Evolutionary conservation across 2,888 invertebrate species (phyloP).

Genomic region (Hirtodrosophila cameraria): DNA sequence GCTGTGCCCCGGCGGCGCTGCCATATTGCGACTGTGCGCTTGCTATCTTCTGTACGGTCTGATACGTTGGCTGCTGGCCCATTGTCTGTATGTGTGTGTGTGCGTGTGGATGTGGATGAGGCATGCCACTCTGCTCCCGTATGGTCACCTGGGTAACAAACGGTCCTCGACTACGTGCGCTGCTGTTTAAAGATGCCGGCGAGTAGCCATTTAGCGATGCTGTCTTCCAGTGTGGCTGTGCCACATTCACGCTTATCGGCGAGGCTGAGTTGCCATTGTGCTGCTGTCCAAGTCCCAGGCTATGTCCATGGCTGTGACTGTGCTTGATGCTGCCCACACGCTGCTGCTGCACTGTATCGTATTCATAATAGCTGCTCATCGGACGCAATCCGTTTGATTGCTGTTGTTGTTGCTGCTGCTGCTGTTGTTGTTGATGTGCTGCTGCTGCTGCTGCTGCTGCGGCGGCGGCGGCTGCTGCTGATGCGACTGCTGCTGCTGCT

Average conservation of each 20-base stretch:
- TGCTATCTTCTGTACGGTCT: slow-evolving; percentile 77
- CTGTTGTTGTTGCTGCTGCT: slow-evolving; percentile 34
- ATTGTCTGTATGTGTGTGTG: slow-evolving; percentile 46
- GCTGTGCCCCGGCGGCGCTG: slow-evolving; percentile 75
- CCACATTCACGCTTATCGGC: slow-evolving; percentile 69
- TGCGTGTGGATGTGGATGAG: slow-evolving; percentile 48
- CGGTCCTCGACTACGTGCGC: slow-evolving; percentile 85
- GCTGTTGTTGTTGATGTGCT: too few relatives aligned
- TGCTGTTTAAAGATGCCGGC: slow-evolving; percentile 81
- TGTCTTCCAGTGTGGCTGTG: slow-evolving; percentile 82
- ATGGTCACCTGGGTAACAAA: slow-evolving; percentile 88
- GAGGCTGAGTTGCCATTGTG: slow-evolving; percentile 65
- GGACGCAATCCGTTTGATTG: slow-evolving; percentile 85
- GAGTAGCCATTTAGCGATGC: slow-evolving; percentile 82
- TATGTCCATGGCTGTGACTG: slow-evolving; percentile 76
- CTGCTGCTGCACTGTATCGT: slow-evolving; percentile 90
- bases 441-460: slow-evolving; percentile 24
- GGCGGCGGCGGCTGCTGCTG: slow-evolving; percentile 83
- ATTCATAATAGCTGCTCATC: slow-evolving; percentile 93
- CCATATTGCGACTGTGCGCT: slow-evolving; percentile 66
- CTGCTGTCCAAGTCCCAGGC: slow-evolving; percentile 54
- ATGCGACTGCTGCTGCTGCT: slow-evolving; percentile 18
- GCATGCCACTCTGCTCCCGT: slow-evolving; percentile 84
- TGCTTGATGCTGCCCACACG: slow-evolving; percentile 85
- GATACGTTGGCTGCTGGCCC: slow-evolving; percentile 80